Evolutionary conservation across 2,888 invertebrate genomes (phyloP).

Genomic region (Erebia aethiops): DNA sequence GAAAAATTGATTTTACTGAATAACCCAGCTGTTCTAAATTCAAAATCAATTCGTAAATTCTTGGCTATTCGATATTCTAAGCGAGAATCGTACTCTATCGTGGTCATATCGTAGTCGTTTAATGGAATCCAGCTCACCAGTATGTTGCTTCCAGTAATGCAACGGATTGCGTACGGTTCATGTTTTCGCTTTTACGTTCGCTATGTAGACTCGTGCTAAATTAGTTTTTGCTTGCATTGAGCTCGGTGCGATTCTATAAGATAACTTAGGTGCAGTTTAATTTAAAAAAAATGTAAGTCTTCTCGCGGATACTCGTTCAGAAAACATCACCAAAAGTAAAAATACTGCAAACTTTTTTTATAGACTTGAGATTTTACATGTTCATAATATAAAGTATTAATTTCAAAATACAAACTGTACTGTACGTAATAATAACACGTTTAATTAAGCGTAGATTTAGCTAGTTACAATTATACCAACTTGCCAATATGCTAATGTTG

Average conservation of each 20-base stretch:
- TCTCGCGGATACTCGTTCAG: background rate
- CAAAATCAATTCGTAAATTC: too few species aligned
- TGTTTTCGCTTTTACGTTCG: conserved; percentile 36
- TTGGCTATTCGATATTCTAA: too few species aligned
- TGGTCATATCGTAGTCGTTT: conserved; percentile 16
- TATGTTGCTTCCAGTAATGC: conserved; percentile 35
- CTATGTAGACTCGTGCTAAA: conserved; percentile 26
- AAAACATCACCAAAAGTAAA: too few species aligned
- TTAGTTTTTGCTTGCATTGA: conserved; percentile 21
- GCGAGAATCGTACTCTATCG: background rate
- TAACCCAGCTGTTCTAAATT: too few species aligned
- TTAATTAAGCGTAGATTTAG: too few species aligned
- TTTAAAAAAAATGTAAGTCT: background rate
- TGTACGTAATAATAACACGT: too few species aligned
- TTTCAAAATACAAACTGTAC: too few species aligned
- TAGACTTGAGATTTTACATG: too few species aligned
- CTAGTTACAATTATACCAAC: too few species aligned
- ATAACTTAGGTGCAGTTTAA: background rate
- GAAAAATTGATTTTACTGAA: too few species aligned
- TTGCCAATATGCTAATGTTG: background rate
- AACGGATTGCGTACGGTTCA: conserved; percentile 37
- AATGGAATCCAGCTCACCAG: conserved; percentile 10
- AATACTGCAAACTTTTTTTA: too few species aligned
- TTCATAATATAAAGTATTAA: too few species aligned
- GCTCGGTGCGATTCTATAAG: background rate